These are phyloP conservation scores for Diphyllodes magnificus DNA, from an alignment of 2,113 vertebrate species.

Conservation along the genomic window DNA sequence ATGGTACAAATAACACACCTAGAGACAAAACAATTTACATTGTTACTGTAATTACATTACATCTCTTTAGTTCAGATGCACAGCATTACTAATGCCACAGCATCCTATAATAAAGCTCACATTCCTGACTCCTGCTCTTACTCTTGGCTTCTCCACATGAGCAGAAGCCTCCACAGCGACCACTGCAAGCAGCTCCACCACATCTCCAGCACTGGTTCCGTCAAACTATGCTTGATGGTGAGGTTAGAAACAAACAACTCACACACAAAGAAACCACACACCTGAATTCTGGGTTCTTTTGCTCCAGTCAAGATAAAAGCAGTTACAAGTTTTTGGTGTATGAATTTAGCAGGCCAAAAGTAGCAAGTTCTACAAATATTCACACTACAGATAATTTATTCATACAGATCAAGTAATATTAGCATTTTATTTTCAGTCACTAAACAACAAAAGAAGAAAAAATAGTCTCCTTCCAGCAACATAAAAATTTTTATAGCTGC, in stretches of 20 bases:
- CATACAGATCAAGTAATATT: neutral
- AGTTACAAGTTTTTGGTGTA: neutral
- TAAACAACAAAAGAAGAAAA: neutral
- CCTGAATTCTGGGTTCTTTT: neutral
- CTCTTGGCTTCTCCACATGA: neutral
- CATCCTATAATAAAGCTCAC: neutral
- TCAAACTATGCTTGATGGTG: too few relatives aligned
- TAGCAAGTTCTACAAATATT: neutral
- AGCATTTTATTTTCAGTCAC: neutral
- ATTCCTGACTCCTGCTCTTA: neutral
- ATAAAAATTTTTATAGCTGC: neutral
- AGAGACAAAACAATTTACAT: neutral
- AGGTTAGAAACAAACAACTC: neutral
- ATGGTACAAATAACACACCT: accelerated
- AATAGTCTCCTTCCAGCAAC: neutral
- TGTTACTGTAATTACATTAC: neutral
- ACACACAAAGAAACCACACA: neutral
- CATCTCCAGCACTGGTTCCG: too few relatives aligned
- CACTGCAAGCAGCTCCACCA: neutral
- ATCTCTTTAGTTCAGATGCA: neutral
- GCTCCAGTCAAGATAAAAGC: neutral
- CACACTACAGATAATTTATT: neutral
- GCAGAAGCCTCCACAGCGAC: neutral
- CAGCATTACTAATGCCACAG: neutral
- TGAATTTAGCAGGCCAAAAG: neutral